Percentiles rank a stretch among this genome's conserved stretches.
phyloP scores from a whole-genome alignment of 2,888 invertebrate genomes.

The Melitaea athalia region DNA sequence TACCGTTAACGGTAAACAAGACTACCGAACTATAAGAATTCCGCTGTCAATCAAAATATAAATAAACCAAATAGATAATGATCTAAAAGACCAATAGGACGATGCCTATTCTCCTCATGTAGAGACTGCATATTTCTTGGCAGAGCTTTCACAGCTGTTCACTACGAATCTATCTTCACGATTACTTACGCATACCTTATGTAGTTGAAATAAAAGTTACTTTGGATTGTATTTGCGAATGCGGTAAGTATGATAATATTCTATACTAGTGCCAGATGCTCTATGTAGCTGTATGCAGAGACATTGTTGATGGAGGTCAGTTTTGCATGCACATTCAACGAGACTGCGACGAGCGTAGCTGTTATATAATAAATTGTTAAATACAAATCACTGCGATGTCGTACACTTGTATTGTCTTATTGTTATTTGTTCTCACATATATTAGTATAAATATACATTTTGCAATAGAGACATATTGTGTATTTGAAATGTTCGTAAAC shows the following conservation, averaged over 20 bases:
- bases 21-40: slow-evolving; percentile 17
- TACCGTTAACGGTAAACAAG: slow-evolving; percentile 8
- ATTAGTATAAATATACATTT: not conserved
- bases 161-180: slow-evolving; percentile 59
- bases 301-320: slow-evolving; percentile 70
- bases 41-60: slow-evolving; percentile 18
- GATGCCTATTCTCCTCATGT: slow-evolving; percentile 58
- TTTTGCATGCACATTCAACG: slow-evolving; percentile 58
- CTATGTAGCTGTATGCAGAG: slow-evolving; percentile 54
- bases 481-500: slow-evolving; percentile 34
- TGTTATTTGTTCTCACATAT: not conserved
- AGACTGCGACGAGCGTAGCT: slow-evolving; percentile 27
- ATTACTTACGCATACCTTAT: slow-evolving; percentile 50
- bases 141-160: slow-evolving; percentile 72
- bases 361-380: slow-evolving; percentile 34
- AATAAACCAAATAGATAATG: slow-evolving; percentile 22
- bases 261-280: slow-evolving; percentile 57
- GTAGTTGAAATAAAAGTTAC: slow-evolving; percentile 24
- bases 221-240: slow-evolving; percentile 13
- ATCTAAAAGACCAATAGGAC: slow-evolving; percentile 19
- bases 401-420: slow-evolving; percentile 5
- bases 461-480: slow-evolving; percentile 13
- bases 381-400: slow-evolving; percentile 25
- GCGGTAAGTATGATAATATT: slow-evolving; percentile 41
- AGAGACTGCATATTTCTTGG: slow-evolving; percentile 60